phyloP scores from a whole-genome alignment of 2,888 invertebrate genomes.

The Napeogenes sylphis region DNA sequence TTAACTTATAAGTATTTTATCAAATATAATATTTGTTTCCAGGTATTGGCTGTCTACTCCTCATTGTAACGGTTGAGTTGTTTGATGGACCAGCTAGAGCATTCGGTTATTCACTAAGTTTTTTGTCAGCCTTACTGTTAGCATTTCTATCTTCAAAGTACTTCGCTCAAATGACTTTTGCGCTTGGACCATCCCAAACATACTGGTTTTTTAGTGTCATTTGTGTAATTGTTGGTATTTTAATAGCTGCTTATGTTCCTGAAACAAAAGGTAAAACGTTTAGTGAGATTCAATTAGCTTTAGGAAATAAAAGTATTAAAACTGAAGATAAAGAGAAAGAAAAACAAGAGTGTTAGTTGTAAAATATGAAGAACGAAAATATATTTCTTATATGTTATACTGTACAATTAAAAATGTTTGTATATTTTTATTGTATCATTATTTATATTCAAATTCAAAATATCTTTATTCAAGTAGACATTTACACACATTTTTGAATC shows the following conservation, averaged over 20 bases:
- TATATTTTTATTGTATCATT: no score
- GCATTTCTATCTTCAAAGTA: neutral
- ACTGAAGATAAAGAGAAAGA: neutral
- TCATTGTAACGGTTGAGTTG: neutral
- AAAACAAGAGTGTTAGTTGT: no score
- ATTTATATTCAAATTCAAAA: no score
- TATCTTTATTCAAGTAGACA: no score
- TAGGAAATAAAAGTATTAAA: neutral
- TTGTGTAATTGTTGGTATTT: neutral
- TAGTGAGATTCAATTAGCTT: constrained; percentile 1
- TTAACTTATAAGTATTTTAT: no score
- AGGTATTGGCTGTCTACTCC: neutral
- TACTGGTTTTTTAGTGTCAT: neutral
- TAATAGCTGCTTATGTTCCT: neutral
- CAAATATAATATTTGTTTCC: neutral
- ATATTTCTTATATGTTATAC: no score
- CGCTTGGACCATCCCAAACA: neutral
- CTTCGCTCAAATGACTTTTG: neutral
- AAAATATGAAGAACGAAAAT: no score
- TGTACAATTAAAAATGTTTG: no score
- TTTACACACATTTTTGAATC: no score
- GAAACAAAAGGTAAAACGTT: constrained; percentile 1
- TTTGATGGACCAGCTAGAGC: constrained; percentile 1
- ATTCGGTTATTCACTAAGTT: neutral
- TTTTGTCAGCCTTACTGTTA: neutral